Evolutionary conservation across 2,888 invertebrate species (phyloP).

Genomic region (Cyclophora punctaria): DNA sequence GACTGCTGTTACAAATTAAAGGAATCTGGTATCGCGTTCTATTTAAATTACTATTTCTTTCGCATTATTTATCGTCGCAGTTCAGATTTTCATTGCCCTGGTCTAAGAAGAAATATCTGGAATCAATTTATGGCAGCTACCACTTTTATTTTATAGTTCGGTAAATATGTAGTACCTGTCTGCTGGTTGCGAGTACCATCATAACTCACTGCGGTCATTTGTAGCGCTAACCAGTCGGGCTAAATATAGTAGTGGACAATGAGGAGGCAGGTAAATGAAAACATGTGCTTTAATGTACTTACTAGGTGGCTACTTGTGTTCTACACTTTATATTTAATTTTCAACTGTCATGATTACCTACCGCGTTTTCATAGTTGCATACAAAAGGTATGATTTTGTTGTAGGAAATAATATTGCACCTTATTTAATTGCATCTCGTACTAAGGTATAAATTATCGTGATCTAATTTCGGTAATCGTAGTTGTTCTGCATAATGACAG

Average conservation of each 20-base stretch:
- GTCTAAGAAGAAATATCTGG: conserved; percentile 3
- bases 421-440: too few relatives aligned
- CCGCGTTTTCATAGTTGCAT: too few relatives aligned
- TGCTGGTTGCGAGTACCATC: conserved; percentile 35
- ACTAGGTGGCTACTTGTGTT: too few relatives aligned
- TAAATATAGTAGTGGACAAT: too few relatives aligned
- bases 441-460: too few relatives aligned
- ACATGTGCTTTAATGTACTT: too few relatives aligned
- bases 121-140: conserved; percentile 22
- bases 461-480: too few relatives aligned
- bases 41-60: conserved; percentile 58
- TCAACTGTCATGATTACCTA: too few relatives aligned
- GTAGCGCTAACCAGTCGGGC: conserved; percentile 28
- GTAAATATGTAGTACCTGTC: conserved; percentile 18
- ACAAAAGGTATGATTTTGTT: too few relatives aligned
- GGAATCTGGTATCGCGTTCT: conserved; percentile 52
- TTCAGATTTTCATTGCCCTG: conserved; percentile 11
- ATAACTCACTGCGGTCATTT: conserved; percentile 41
- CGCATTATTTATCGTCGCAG: conserved; percentile 32
- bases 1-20: conserved; percentile 65
- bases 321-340: too few relatives aligned
- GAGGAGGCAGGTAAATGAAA: too few relatives aligned
- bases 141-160: conserved; percentile 21
- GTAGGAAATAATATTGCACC: too few relatives aligned
- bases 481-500: conserved; percentile 12